Evolutionary conservation across 2,113 vertebrate genomes (phyloP).

Genomic region (Tetrao urogallus): DNA sequence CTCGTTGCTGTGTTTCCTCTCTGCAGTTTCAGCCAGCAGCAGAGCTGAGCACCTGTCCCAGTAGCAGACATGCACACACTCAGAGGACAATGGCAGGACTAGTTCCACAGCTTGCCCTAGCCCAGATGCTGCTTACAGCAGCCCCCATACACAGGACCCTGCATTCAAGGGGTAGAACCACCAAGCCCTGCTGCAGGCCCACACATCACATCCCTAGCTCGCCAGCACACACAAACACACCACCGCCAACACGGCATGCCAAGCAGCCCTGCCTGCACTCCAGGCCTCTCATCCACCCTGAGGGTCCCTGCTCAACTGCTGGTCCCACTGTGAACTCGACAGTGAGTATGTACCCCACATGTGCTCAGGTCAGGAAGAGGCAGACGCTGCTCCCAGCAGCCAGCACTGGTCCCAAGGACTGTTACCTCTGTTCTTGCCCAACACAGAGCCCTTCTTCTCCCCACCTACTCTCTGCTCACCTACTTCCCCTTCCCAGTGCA

Average conservation of each 20-base stretch:
- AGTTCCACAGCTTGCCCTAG: too few relatives aligned
- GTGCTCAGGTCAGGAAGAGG: rapidly evolving
- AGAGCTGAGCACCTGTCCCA: background rate
- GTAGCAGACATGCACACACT: background rate
- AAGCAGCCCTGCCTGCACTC: too few relatives aligned
- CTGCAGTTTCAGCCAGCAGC: background rate
- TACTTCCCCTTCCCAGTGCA: too few relatives aligned
- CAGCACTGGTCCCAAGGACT: rapidly evolving
- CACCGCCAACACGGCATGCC: background rate
- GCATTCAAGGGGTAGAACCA: background rate
- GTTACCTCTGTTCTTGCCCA: background rate
- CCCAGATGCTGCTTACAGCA: too few relatives aligned
- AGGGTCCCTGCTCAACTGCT: rapidly evolving
- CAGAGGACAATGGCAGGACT: background rate
- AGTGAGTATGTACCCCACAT: background rate
- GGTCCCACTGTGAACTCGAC: too few relatives aligned
- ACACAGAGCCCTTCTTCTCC: background rate
- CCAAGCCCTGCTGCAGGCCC: background rate
- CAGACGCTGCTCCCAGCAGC: background rate
- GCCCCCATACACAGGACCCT: too few relatives aligned
- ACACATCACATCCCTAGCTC: background rate
- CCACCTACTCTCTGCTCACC: background rate
- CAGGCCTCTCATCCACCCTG: background rate
- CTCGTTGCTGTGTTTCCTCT: background rate
- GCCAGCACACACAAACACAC: rapidly evolving